Evolutionary conservation across 2,888 invertebrate genomes (phyloP), one percentile per base, ranked within the genome.

Genomic region (Euproctis similis): DNA sequence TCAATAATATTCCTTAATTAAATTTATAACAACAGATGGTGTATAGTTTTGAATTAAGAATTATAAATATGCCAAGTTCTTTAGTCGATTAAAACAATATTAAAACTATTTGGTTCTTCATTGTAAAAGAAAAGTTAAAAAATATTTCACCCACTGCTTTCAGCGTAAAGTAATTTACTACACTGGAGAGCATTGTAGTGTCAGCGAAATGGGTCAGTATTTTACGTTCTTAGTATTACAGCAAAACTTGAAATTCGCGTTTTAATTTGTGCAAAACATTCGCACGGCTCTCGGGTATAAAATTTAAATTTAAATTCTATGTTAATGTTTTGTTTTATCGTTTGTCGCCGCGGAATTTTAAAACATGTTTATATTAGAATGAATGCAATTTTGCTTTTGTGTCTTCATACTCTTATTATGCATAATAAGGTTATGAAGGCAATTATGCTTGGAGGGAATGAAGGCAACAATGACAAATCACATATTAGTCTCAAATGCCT

Each of bases 111-210:
- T n/a, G n/a, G n/a, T n/a, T n/a, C n/a, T 4, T 19, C 19, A 7
- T 2, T n/a, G 19, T 19, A 19, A 19, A 19, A 9, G 19, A 26
- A 30, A 42, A 42, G 28, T 40, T 42, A 51, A 43, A 27, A 18
- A 20, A 28, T 27, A 33, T 40, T 33, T 40, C 36, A 40, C 34
- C 28, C 24, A 34, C 9, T 16, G 33, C 27, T 10, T 32, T 34
- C 36, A 40, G 47, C 50, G 42, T 40, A 53, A 53, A 60, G 61
- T 66, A 68, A 68, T 70, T 64, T 60, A 59, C 61, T 68, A 59
- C 52, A 51, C 56, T 54, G 46, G 42, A 41, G 53, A 61, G 52
- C 59, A 59, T 66, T 66, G 63, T 63, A 46, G 53, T 52, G 53
- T 52, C 52, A 30, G 33, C 39, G 38, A 67, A 70, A 54, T 56